Conservation (phyloP, 2,888 invertebrate genomes). For the Heliconius ismenius region DNA sequence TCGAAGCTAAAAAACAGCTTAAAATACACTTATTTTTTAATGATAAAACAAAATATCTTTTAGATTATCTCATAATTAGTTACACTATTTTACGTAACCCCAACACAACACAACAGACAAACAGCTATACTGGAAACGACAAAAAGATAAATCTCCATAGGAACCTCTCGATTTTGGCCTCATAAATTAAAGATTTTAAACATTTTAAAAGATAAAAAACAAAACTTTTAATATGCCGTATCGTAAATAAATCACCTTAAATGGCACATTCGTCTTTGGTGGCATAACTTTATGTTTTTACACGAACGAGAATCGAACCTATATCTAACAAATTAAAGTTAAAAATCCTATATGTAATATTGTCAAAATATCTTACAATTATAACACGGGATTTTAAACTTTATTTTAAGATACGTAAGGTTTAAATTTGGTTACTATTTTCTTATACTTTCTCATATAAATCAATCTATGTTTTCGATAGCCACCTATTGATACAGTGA, state of each 20-base stretch:
- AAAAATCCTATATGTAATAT: constrained; percentile 25
- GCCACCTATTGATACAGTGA: constrained; percentile 59
- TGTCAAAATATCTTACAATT: constrained; percentile 4
- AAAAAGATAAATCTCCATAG: constrained; percentile 72
- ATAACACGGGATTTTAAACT: constrained; percentile 6
- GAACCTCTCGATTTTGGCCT: constrained; percentile 77
- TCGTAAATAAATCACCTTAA: constrained; percentile 78
- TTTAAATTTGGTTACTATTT: constrained; percentile 1
- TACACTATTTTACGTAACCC: constrained; percentile 42
- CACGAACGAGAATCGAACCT: constrained; percentile 30
- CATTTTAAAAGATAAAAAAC: constrained; percentile 75
- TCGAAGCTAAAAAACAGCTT: too few relatives aligned
- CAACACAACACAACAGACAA: constrained; percentile 50
- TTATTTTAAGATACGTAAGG: not conserved
- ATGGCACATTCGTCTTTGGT: constrained; percentile 78
- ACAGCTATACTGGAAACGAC: constrained; percentile 53
- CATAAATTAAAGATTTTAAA: constrained; percentile 81
- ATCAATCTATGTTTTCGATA: constrained; percentile 65
- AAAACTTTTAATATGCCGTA: constrained; percentile 80
- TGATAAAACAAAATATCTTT: too few relatives aligned
- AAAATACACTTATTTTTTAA: too few relatives aligned
- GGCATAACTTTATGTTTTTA: constrained; percentile 48
- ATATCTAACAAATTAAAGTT: not conserved
- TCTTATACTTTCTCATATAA: constrained; percentile 63
- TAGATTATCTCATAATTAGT: constrained; percentile 44